phyloP scores from a whole-genome alignment of 2,113 vertebrate species.

The Cavia aperea region DNA sequence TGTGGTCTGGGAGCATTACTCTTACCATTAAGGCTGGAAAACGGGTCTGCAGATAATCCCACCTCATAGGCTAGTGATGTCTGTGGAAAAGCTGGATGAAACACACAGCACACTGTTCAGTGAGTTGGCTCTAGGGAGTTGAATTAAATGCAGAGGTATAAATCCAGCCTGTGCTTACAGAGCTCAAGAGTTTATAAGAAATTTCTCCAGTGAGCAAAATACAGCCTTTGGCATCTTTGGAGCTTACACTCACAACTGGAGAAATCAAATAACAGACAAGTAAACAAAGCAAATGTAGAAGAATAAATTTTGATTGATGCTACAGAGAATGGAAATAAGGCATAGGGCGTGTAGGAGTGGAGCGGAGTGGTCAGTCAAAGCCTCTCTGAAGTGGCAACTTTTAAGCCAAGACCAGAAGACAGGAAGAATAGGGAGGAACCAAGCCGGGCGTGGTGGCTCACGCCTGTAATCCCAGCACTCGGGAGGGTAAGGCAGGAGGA shows the following conservation, averaged over 20 bases:
- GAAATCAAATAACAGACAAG: neutral
- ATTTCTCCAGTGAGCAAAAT: neutral
- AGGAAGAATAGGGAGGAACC: neutral
- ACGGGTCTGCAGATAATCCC: neutral
- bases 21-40: neutral
- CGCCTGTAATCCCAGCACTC: too few relatives aligned
- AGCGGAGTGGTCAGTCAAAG: too few relatives aligned
- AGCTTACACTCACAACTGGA: neutral
- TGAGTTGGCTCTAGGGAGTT: neutral
- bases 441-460: too few relatives aligned
- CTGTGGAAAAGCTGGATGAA: neutral
- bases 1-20: fast-evolving
- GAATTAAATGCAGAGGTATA: neutral
- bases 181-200: neutral
- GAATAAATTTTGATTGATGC: neutral
- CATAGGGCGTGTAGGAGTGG: fast-evolving
- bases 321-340: neutral
- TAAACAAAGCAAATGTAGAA: neutral
- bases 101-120: neutral
- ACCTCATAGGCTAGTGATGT: neutral
- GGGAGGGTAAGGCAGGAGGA: too few relatives aligned
- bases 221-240: neutral
- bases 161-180: neutral
- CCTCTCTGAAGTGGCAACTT: neutral
- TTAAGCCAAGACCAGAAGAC: neutral